Percentiles rank a stretch among this genome's conserved stretches.
These are phyloP conservation scores for Lates japonicus DNA, from an alignment of 2,797 vertebrate genomes.

Conservation along the genomic window DNA sequence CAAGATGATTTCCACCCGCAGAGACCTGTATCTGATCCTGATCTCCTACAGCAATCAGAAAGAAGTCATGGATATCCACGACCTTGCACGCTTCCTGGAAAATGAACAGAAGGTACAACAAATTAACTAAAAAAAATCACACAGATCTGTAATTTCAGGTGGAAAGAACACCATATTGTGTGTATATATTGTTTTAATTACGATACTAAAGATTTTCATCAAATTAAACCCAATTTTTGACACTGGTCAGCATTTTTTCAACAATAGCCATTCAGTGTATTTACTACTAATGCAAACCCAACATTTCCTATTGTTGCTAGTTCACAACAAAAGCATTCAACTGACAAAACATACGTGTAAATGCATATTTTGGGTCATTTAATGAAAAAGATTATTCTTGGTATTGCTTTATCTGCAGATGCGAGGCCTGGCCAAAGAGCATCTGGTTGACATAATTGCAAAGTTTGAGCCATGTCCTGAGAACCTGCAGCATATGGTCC, in stretches of 20 bases:
- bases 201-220: neutral
- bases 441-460: slow-evolving; percentile 90
- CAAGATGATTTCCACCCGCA: slow-evolving; percentile 96
- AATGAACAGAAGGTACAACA: slow-evolving; percentile 93
- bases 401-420: slow-evolving; percentile 84
- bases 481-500: slow-evolving; percentile 89
- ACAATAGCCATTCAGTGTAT: neutral
- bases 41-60: slow-evolving; percentile 97
- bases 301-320: neutral
- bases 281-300: neutral
- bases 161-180: neutral
- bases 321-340: neutral
- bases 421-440: slow-evolving; percentile 89
- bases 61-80: slow-evolving; percentile 90
- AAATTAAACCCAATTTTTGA: neutral
- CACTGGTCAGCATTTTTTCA: neutral
- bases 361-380: neutral
- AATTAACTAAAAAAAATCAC: neutral
- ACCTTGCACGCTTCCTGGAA: slow-evolving; percentile 92
- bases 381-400: neutral
- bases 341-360: neutral
- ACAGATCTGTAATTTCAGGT: neutral
- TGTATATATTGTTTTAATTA: neutral
- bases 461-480: slow-evolving; percentile 95
- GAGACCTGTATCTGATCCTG: slow-evolving; percentile 96